Evolutionary conservation across 2,113 vertebrate species (phyloP).

Genomic region (Procavia capensis): DNA sequence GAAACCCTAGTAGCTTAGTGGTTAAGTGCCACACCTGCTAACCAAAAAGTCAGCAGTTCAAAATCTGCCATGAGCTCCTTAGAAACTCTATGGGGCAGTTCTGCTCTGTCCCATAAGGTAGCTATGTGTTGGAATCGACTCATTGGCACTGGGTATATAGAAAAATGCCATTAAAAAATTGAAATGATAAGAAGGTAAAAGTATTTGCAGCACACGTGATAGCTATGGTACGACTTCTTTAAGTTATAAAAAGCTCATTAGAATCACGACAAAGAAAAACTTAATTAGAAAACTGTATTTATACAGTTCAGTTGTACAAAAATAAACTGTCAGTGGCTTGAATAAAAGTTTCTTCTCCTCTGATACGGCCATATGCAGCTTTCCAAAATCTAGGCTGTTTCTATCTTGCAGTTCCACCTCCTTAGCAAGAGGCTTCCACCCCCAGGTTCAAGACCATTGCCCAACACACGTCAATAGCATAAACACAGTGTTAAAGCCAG

Average conservation of each 20-base stretch:
- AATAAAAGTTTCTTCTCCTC: background rate
- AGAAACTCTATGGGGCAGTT: no score
- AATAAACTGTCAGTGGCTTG: background rate
- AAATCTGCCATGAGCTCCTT: no score
- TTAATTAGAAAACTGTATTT: slow-evolving; percentile 14
- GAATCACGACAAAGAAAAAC: slow-evolving; percentile 41
- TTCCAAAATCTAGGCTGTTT: background rate
- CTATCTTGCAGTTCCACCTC: background rate
- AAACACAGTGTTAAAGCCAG: no score
- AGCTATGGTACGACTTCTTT: background rate
- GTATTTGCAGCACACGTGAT: background rate
- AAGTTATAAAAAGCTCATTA: background rate
- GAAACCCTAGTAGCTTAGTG: no score
- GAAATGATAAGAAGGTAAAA: slow-evolving; percentile 4
- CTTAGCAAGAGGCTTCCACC: background rate
- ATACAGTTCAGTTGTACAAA: background rate
- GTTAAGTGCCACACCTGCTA: no score
- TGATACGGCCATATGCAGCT: background rate
- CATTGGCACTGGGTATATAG: no score
- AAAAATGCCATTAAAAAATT: slow-evolving; percentile 33
- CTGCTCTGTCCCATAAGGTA: no score
- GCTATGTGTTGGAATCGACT: no score
- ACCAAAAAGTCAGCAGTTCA: no score
- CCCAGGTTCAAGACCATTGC: background rate
- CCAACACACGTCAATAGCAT: background rate